Evolutionary conservation across 2,888 invertebrate species (phyloP).

Genomic region (Trichogramma evanescens): DNA sequence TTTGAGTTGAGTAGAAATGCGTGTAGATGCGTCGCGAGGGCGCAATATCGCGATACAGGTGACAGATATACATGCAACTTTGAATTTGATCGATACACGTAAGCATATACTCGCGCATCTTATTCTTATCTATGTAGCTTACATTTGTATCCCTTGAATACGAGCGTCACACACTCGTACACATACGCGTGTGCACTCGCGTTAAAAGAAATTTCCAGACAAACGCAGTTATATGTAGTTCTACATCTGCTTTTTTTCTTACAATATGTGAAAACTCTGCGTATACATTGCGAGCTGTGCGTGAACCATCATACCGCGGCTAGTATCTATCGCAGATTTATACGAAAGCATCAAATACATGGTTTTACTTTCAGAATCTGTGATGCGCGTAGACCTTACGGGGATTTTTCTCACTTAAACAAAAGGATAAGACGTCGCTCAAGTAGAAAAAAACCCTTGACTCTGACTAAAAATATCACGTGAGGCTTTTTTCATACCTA

Average conservation of each 20-base stretch:
- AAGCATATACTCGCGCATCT: too few relatives aligned
- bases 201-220: too few relatives aligned
- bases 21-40: slow-evolving; percentile 36
- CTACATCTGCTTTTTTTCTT: too few relatives aligned
- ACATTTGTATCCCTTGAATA: too few relatives aligned
- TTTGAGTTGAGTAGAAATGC: slow-evolving; percentile 41
- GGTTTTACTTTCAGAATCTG: slow-evolving; percentile 43
- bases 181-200: too few relatives aligned
- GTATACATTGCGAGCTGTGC: slow-evolving; percentile 18
- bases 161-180: too few relatives aligned
- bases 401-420: slow-evolving; percentile 1
- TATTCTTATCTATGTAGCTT: too few relatives aligned
- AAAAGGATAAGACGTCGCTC: slow-evolving; percentile 2
- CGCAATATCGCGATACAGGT: slow-evolving; percentile 19
- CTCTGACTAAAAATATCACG: background rate
- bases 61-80: slow-evolving; percentile 35
- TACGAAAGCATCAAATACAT: slow-evolving; percentile 37
- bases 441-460: background rate
- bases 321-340: slow-evolving; percentile 25
- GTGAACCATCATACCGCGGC: background rate
- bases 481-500: background rate
- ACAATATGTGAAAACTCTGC: too few relatives aligned
- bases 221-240: too few relatives aligned
- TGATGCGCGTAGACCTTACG: slow-evolving; percentile 20
- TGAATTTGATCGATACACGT: slow-evolving; percentile 41